Evolutionary conservation across 1,140 invertebrate species (phyloP).

Genomic region (Pristionchus pacificus): DNA sequence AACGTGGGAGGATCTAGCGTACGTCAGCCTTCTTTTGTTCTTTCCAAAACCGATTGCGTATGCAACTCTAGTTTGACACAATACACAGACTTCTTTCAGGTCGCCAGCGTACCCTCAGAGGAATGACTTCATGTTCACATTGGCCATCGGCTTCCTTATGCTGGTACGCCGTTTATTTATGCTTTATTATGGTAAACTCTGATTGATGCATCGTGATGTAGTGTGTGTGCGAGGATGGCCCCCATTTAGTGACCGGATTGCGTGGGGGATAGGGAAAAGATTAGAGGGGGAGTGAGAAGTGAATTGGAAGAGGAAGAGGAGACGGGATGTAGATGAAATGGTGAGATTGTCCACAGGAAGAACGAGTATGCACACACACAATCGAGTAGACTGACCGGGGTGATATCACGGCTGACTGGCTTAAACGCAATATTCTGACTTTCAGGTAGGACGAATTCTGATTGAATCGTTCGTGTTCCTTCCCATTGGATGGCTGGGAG

Average conservation of each 20-base stretch:
- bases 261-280: too few relatives aligned
- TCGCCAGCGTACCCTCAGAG: background rate
- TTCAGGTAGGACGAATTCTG: slow-evolving; percentile 43
- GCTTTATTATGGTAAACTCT: background rate
- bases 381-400: too few relatives aligned
- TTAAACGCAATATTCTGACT: background rate
- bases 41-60: background rate
- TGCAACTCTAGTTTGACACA: too few relatives aligned
- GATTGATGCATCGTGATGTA: too few relatives aligned
- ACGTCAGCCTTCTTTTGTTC: background rate
- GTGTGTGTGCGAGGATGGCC: too few relatives aligned
- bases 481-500: slow-evolving; percentile 44
- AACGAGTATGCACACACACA: too few relatives aligned
- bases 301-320: too few relatives aligned
- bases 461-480: slow-evolving; percentile 52
- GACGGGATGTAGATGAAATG: too few relatives aligned
- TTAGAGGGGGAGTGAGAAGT: too few relatives aligned
- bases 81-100: background rate
- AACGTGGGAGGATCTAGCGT: background rate
- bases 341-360: too few relatives aligned
- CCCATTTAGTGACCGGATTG: too few relatives aligned
- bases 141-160: background rate
- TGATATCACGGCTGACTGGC: too few relatives aligned
- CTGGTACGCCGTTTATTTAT: background rate
- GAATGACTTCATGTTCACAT: background rate